Percentiles rank a stretch among this genome's conserved stretches.
These are phyloP conservation scores for Ammodytes marinus DNA, from an alignment of 2,113 vertebrate genomes.

Conservation along the genomic window DNA sequence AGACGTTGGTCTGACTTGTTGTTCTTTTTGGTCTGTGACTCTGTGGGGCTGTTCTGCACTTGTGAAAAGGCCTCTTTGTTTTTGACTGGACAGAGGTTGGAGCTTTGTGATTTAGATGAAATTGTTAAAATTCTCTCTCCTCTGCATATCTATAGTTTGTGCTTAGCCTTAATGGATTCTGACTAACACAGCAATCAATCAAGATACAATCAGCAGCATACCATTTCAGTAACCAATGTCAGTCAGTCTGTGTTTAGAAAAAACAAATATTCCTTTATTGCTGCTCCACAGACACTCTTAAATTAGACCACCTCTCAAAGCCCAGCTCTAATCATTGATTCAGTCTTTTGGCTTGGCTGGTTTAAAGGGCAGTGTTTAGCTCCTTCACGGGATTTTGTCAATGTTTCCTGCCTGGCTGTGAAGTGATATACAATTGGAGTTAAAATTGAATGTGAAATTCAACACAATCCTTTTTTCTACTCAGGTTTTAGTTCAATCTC, in stretches of 20 bases:
- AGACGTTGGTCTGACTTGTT: not conserved
- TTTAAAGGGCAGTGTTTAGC: slow-evolving; percentile 1
- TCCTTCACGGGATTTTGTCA: not conserved
- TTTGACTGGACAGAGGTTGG: slow-evolving; percentile 34
- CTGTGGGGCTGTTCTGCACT: slow-evolving; percentile 9
- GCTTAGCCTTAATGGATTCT: slow-evolving; percentile 24
- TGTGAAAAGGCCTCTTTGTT: slow-evolving; percentile 24
- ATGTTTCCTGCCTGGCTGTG: not conserved
- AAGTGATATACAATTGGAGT: not conserved
- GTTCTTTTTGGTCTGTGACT: not conserved
- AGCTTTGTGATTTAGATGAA: slow-evolving; percentile 47
- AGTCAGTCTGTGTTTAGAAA: slow-evolving; percentile 31
- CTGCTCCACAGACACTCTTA: slow-evolving; percentile 12
- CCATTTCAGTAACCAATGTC: slow-evolving; percentile 10
- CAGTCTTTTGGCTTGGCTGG: not conserved
- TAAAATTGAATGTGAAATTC: slow-evolving; percentile 11
- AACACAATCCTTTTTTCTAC: slow-evolving; percentile 1
- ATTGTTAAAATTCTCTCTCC: slow-evolving; percentile 17
- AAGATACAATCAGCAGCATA: slow-evolving; percentile 36
- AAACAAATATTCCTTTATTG: slow-evolving; percentile 30
- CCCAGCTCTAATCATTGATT: slow-evolving; percentile 30
- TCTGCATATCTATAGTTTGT: slow-evolving; percentile 17
- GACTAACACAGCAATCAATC: slow-evolving; percentile 54
- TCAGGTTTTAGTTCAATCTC: not conserved
- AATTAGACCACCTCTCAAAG: slow-evolving; percentile 7